Evolutionary conservation across 2,113 vertebrate genomes (phyloP), one percentile per base, ranked within the genome.

Genomic region (Microcebus jonahi): DNA sequence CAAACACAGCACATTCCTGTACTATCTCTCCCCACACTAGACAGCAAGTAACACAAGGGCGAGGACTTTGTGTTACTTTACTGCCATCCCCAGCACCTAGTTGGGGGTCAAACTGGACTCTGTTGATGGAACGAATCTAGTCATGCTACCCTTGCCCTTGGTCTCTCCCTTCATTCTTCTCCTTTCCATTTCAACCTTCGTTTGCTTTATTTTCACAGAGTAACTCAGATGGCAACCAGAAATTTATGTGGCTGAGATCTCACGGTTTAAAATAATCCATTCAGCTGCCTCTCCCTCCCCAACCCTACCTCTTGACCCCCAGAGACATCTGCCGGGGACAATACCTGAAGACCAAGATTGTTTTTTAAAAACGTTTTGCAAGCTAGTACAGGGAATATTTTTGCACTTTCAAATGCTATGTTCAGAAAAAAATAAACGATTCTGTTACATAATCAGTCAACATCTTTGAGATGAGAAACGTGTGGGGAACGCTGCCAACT

Each of bases 381-480:
- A 84, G 77, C 79, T 91, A 88, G 93, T 8, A 2, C 31, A 73
- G 45, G 82, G 91, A 92, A 94, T 63, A 95, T 65, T 90, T 92
- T 55, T 96, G 84, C 84, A 95, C 81, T 96, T 96, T 86, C 70
- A 82, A 97, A 96, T 42, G 85, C 81, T 92, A 91, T 94, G 96
- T 94, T 97, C 82, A 85, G 86, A 29, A 73, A 36, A 67, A 55
- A 53, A 9, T 95, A 82, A 88, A 75, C 0, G 42, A 23, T 94
- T 65, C 50, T 92, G 25, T 84, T 97, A 95, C 79, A 96, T 96
- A 97, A 98, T 82, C 57, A 20, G 63, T 85, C 85, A 94, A 48
- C 36, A 85, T 63, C 71, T 27, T 73, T 29, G 48, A 87, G 70
- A 55, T 0, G 83, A 84, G 20, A 94, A 17, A 27, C 50, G 15